phyloP scores from a whole-genome alignment of 1,140 invertebrate species.

The Dendrolimus kikuchii region DNA sequence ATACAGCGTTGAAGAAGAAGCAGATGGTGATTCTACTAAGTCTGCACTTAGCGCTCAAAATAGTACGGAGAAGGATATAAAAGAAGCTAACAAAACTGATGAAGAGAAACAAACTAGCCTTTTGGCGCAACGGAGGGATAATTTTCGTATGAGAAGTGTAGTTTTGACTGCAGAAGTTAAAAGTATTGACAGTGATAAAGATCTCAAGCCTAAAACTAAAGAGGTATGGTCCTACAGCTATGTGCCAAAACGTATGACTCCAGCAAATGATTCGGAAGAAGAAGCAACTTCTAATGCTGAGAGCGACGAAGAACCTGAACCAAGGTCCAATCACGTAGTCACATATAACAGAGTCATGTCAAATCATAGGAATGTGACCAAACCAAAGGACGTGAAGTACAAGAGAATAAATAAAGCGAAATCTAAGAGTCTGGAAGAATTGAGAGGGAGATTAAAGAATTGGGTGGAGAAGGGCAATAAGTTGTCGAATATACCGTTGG shows the following conservation, averaged over 20 bases:
- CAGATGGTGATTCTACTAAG: slow-evolving; percentile 76
- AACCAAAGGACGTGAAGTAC: slow-evolving; percentile 92
- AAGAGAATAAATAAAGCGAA: slow-evolving; percentile 92
- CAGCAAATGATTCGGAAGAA: slow-evolving; percentile 63
- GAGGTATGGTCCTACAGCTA: slow-evolving; percentile 66
- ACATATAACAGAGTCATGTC: slow-evolving; percentile 91
- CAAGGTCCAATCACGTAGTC: slow-evolving; percentile 75
- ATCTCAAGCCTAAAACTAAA: slow-evolving; percentile 46
- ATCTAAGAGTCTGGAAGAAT: slow-evolving; percentile 89
- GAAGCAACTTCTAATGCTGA: slow-evolving; percentile 55
- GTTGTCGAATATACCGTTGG: slow-evolving; percentile 59
- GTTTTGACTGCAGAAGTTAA: slow-evolving; percentile 60
- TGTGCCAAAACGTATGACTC: slow-evolving; percentile 68
- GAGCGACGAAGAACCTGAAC: slow-evolving; percentile 54
- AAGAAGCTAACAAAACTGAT: slow-evolving; percentile 64
- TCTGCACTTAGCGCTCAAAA: slow-evolving; percentile 68
- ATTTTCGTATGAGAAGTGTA: slow-evolving; percentile 64
- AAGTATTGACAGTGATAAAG: slow-evolving; percentile 63
- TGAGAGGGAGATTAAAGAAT: slow-evolving; percentile 85
- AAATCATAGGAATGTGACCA: slow-evolving; percentile 90
- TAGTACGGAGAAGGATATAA: slow-evolving; percentile 71
- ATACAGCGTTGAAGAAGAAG: slow-evolving; percentile 88
- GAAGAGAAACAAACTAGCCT: slow-evolving; percentile 64
- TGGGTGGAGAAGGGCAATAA: slow-evolving; percentile 88
- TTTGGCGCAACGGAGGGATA: slow-evolving; percentile 58